Conservation (phyloP, 2,797 vertebrate species). For the Sebastes miniatus region DNA sequence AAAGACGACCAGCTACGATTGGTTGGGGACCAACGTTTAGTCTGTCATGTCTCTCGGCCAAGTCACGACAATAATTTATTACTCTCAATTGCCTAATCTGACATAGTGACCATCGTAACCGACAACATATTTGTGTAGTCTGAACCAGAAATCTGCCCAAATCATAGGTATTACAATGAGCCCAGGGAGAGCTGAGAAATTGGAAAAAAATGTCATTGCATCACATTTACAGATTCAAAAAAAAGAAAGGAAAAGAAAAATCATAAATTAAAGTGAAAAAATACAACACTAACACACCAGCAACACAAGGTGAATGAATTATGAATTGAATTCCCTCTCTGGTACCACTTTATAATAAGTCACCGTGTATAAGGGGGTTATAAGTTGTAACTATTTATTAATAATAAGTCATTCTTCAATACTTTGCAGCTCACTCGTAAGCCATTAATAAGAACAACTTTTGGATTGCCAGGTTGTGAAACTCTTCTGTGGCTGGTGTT, state of each 20-base stretch:
- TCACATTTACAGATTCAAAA: slow-evolving; percentile 2
- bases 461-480: not conserved
- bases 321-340: not conserved
- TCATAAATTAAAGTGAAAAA: not conserved
- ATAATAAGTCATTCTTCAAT: not conserved
- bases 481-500: not conserved
- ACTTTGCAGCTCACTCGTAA: not conserved
- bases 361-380: not conserved
- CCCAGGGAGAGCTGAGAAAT: not conserved
- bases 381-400: not conserved
- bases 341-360: not conserved
- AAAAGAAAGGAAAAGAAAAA: not conserved
- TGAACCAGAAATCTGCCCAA: not conserved
- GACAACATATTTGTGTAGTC: no score
- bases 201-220: not conserved
- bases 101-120: no score
- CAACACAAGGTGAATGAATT: not conserved
- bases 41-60: no score
- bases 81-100: no score
- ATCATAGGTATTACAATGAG: not conserved
- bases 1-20: no score
- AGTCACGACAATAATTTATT: no score
- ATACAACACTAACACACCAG: not conserved
- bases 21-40: no score
- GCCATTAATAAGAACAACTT: not conserved